Evolutionary conservation across 2,797 vertebrate genomes (phyloP).

Genomic region (Graptemys geographica): DNA sequence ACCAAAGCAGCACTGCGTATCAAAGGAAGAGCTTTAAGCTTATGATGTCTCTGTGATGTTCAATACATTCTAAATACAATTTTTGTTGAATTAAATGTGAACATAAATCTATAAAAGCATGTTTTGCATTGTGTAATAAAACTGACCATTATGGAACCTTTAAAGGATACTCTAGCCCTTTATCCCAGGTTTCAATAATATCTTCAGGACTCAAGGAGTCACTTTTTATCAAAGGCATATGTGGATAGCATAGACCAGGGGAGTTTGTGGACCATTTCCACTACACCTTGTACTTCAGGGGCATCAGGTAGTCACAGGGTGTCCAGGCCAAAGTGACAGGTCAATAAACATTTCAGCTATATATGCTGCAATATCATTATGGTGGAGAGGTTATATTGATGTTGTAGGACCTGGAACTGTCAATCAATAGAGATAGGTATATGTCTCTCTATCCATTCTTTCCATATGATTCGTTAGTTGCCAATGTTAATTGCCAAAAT

Average conservation of each 20-base stretch:
- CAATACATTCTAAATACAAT: too few species aligned
- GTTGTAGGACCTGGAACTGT: background rate
- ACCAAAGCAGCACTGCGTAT: background rate
- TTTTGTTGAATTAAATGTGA: background rate
- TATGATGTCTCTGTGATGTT: background rate
- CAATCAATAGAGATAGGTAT: background rate
- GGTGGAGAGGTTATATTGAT: background rate
- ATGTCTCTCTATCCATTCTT: too few species aligned
- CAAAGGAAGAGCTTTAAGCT: background rate
- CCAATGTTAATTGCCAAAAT: background rate
- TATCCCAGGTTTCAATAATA: too few species aligned
- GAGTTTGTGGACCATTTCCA: too few species aligned
- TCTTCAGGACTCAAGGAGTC: background rate
- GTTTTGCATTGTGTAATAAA: rapidly evolving
- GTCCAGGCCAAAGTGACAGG: background rate
- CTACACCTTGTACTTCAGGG: too few species aligned
- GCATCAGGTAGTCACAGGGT: too few species aligned
- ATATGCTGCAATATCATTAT: rapidly evolving
- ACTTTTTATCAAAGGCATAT: background rate
- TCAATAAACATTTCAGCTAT: background rate
- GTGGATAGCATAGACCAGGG: too few species aligned
- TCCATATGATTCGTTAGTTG: background rate
- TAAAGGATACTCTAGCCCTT: background rate
- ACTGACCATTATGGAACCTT: background rate
- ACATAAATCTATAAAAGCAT: background rate